Conservation (phyloP, 2,113 vertebrate species). For the Procapra przewalskii region DNA sequence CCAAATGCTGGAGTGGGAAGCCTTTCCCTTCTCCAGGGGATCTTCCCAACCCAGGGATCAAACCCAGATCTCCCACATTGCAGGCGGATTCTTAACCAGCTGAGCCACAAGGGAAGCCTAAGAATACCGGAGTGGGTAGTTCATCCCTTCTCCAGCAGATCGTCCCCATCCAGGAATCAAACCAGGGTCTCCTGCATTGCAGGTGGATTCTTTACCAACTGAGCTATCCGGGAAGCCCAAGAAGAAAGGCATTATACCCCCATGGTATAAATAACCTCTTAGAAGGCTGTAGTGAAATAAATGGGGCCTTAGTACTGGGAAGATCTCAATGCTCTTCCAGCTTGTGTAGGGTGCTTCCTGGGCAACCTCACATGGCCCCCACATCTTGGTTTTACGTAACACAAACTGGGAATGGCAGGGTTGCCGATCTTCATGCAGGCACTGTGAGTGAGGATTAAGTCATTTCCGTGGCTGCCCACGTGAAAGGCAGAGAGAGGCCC, state of each 20-base stretch:
- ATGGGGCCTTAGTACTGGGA: background rate
- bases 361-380: background rate
- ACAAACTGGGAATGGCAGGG: background rate
- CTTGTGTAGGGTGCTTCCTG: fast-evolving
- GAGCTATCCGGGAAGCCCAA: background rate
- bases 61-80: background rate
- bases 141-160: background rate
- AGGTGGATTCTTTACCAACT: background rate
- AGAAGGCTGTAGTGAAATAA: background rate
- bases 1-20: background rate
- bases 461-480: background rate
- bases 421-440: background rate
- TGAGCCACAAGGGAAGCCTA: background rate
- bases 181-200: background rate
- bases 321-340: background rate
- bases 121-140: background rate
- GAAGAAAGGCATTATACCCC: background rate
- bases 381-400: background rate
- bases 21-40: background rate
- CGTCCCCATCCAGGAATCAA: background rate
- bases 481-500: background rate
- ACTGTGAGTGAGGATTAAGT: background rate
- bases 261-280: background rate
- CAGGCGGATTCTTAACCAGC: background rate
- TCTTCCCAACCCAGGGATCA: background rate